phyloP scores from a whole-genome alignment of 2,888 invertebrate genomes.

The Tiphia femorata region DNA sequence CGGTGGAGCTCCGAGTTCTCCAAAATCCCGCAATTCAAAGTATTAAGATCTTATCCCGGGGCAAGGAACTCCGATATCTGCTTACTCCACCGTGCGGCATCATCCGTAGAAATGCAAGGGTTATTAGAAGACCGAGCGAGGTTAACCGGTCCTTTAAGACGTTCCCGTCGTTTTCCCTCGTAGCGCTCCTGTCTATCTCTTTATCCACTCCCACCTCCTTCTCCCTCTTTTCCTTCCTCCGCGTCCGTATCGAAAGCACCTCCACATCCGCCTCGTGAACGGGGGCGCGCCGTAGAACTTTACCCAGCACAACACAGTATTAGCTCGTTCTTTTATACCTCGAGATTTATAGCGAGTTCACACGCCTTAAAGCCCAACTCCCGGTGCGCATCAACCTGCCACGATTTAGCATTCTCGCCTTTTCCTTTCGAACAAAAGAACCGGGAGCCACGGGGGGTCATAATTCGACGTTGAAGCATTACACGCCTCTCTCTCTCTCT shows the following conservation, averaged over 20 bases:
- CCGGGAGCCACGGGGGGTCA: background rate
- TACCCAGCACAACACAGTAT: background rate
- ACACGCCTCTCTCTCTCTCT: too few species aligned
- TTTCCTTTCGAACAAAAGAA: background rate
- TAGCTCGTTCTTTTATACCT: conserved; percentile 14
- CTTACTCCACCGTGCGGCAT: too few species aligned
- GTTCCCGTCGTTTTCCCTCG: too few species aligned
- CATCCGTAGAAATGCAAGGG: too few species aligned
- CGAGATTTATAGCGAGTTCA: conserved; percentile 14
- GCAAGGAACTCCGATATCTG: too few species aligned
- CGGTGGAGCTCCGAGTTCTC: too few species aligned
- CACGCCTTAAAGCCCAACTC: conserved; percentile 19
- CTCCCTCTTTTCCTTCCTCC: background rate
- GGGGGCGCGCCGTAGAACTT: background rate
- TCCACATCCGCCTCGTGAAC: background rate
- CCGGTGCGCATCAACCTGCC: conserved; percentile 18
- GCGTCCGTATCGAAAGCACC: background rate
- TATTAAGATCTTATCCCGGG: too few species aligned
- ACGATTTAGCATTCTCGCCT: conserved; percentile 14
- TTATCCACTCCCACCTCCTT: background rate
- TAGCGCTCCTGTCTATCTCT: background rate
- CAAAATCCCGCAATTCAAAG: too few species aligned
- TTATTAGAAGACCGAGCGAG: too few species aligned
- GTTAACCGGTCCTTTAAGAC: too few species aligned
- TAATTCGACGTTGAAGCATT: background rate